phyloP scores from a whole-genome alignment of 2,113 vertebrate species.

The Pachypanchax playfairii region DNA sequence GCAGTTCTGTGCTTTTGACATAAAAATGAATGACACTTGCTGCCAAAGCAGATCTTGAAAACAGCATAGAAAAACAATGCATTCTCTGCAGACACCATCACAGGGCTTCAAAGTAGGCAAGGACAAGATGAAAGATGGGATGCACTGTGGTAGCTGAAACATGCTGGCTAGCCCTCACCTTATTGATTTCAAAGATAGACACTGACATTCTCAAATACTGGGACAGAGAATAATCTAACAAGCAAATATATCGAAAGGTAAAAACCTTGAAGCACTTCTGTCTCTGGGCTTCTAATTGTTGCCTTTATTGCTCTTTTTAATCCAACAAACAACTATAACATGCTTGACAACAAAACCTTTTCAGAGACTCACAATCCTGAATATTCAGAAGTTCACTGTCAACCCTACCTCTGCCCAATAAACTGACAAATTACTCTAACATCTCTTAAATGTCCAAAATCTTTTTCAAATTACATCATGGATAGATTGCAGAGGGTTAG shows the following conservation, averaged over 20 bases:
- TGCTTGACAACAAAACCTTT: not conserved
- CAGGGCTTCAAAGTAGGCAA: slow-evolving; percentile 53
- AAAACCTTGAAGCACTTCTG: too few relatives aligned
- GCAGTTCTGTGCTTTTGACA: slow-evolving; percentile 25
- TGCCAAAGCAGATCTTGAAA: slow-evolving; percentile 56
- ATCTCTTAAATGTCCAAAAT: not conserved
- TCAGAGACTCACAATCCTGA: not conserved
- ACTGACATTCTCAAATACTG: too few relatives aligned
- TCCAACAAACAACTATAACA: slow-evolving; percentile 10
- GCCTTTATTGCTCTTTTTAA: too few relatives aligned
- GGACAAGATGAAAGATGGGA: slow-evolving; percentile 52
- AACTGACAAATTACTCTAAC: not conserved
- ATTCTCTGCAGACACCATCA: slow-evolving; percentile 44
- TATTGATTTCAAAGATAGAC: slow-evolving; percentile 36
- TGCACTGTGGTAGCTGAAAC: slow-evolving; percentile 42
- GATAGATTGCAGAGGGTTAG: slow-evolving; percentile 5
- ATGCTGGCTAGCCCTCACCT: slow-evolving; percentile 30
- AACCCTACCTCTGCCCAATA: not conserved
- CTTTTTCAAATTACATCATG: slow-evolving; percentile 5
- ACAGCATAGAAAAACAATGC: slow-evolving; percentile 61
- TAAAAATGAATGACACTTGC: slow-evolving; percentile 43
- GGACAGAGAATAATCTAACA: too few relatives aligned
- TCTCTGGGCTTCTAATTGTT: too few relatives aligned
- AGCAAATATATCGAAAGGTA: too few relatives aligned
- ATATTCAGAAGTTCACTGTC: not conserved